Evolutionary conservation across 2,113 vertebrate species (phyloP), one percentile per base, ranked within the genome.

Genomic region (Pungitius pungitius): DNA sequence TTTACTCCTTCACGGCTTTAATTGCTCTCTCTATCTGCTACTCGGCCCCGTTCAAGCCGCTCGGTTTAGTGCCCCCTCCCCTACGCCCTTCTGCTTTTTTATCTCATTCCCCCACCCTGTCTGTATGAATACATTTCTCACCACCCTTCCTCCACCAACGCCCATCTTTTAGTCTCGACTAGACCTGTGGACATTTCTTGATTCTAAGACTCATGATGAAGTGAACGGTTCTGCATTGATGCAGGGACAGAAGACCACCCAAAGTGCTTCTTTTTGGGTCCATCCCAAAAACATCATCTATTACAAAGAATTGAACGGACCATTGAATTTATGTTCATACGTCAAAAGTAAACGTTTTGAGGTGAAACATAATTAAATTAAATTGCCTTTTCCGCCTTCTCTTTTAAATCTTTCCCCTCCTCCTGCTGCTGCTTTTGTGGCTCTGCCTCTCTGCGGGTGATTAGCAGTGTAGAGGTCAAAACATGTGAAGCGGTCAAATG

Each of bases 381-480:
- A 4, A 51, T 49, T 2, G 47, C 49, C n/a, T 22, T 57, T 70
- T 56, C 27, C 24, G 64, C 65, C 35, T 10, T 9, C 14, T 49
- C 14, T 58, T 71, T 65, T 37, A 77, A 73, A 70, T 81, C 76
- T 26, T 49, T n/a, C 58, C 45, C 60, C 59, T 26, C 3, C 64
- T 59, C 18, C 35, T 8, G n/a, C 37, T 10, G 14, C 42, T 61
- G n/a, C 20, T 67, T 83, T 72, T 66, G 80, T 43, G 10, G 6
- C 71, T 67, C 66, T 54, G 27, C 26, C 64, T 78, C 67, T 64
- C 64, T 61, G 62, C 66, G 62, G 62, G 72, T 81, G 79, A 87
- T 87, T 86, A 90, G 82, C 78, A 57, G 43, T 37, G 51, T 59
- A 59, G 79, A 86, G 87, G 88, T 88, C 85, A 78, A 78, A 89